phyloP scores from a whole-genome alignment of 2,113 vertebrate species.

The Centropristis striata region DNA sequence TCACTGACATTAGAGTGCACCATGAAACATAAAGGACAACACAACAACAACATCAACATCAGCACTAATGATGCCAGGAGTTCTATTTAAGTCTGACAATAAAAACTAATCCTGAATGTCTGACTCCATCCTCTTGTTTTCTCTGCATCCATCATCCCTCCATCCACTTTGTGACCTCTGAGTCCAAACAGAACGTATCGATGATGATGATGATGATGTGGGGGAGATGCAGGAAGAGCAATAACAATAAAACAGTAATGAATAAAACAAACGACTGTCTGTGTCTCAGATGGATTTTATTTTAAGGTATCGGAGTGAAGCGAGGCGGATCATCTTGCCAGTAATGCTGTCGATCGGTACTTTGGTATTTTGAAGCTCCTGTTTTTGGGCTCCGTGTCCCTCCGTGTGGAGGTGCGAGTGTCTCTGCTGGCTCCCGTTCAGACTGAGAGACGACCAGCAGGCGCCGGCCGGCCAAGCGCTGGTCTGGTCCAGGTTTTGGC shows the following conservation, averaged over 20 bases:
- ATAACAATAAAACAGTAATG: conserved; percentile 36
- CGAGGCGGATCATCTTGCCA: conserved; percentile 24
- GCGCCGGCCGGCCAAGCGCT: conserved; percentile 25
- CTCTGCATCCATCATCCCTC: not conserved
- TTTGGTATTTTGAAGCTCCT: conserved; percentile 44
- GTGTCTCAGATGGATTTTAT: conserved; percentile 18
- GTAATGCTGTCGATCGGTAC: conserved; percentile 31
- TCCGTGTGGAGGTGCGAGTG: not conserved
- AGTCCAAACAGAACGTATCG: not conserved
- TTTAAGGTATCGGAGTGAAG: conserved; percentile 19
- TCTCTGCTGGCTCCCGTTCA: conserved; percentile 34
- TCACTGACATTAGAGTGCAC: not conserved
- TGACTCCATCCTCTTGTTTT: not conserved
- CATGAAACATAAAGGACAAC: not conserved
- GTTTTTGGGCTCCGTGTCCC: not conserved
- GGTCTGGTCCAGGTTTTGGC: conserved; percentile 24
- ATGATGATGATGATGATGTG: not conserved
- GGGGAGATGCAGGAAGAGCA: conserved; percentile 7
- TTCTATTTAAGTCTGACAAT: not conserved
- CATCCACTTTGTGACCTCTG: conserved; percentile 22
- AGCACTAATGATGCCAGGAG: not conserved
- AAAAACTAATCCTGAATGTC: not conserved
- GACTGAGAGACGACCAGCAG: conserved; percentile 24
- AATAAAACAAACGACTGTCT: not conserved
- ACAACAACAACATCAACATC: not conserved